A percentile compares a stretch with the other conserved stretches of the same genome.
Evolutionary conservation across 2,888 invertebrate species (phyloP).

Genomic region (Calliphora vomitoria): DNA sequence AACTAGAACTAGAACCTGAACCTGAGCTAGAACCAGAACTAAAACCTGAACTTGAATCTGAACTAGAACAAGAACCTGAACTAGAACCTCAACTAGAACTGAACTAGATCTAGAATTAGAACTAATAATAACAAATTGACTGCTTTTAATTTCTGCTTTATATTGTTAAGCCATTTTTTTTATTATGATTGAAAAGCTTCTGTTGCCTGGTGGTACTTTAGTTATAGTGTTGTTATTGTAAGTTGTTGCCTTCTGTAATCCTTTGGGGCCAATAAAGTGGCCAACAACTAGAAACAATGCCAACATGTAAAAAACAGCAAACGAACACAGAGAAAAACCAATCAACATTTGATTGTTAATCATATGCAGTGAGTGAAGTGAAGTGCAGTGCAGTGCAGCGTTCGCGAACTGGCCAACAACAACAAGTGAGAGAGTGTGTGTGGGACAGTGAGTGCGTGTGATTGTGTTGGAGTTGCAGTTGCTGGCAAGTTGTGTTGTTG

Average conservation of each 20-base stretch:
- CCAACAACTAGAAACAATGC: slow-evolving; percentile 61
- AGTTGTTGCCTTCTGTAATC: slow-evolving; percentile 65
- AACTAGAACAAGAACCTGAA: no score
- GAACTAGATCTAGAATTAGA: no score
- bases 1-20: neutral
- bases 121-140: neutral
- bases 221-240: slow-evolving; percentile 8
- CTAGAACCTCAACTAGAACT: no score
- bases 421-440: slow-evolving; percentile 1
- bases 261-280: slow-evolving; percentile 74
- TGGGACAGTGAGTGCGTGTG: slow-evolving; percentile 12
- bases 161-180: slow-evolving; percentile 19
- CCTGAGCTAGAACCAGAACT: neutral
- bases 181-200: slow-evolving; percentile 61
- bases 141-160: neutral
- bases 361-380: slow-evolving; percentile 74
- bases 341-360: slow-evolving; percentile 73
- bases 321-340: slow-evolving; percentile 25
- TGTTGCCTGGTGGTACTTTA: slow-evolving; percentile 22
- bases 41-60: neutral
- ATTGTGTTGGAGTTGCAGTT: slow-evolving; percentile 10
- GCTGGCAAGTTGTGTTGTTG: slow-evolving; percentile 11
- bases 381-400: slow-evolving; percentile 57
- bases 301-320: slow-evolving; percentile 49
- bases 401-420: slow-evolving; percentile 37